Conservation (phyloP, 2,888 invertebrate species). For the Lycophotia porphyrea region DNA sequence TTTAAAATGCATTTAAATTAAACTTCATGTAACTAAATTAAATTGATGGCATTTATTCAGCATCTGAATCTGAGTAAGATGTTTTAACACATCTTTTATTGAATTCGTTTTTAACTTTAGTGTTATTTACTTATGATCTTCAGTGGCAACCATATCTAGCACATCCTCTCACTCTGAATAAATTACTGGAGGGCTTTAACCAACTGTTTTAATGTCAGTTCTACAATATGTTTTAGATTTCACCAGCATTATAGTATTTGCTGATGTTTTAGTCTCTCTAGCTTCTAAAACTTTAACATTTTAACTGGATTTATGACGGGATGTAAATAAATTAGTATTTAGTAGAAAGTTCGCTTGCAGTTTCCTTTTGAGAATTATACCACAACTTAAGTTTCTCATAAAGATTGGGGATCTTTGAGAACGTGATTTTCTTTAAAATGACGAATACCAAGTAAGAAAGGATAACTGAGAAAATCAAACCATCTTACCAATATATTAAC, state of each 20-base stretch:
- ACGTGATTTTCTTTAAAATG: not conserved
- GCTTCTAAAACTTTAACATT: slow-evolving; percentile 17
- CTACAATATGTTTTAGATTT: slow-evolving; percentile 28
- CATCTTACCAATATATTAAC: not conserved
- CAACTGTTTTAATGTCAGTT: slow-evolving; percentile 27
- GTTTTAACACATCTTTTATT: slow-evolving; percentile 7
- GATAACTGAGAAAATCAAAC: not conserved
- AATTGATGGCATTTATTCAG: slow-evolving; percentile 26
- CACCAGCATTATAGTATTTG: slow-evolving; percentile 3
- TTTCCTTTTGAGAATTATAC: slow-evolving; percentile 13
- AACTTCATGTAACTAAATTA: slow-evolving; percentile 34
- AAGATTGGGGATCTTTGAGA: not conserved
- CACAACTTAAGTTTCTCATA: not conserved
- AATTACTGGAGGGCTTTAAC: slow-evolving; percentile 52
- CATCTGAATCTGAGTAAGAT: slow-evolving; percentile 29
- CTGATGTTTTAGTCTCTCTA: slow-evolving; percentile 10
- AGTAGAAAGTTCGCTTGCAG: not conserved
- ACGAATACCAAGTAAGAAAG: not conserved
- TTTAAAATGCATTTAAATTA: slow-evolving; percentile 51
- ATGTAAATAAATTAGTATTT: not conserved
- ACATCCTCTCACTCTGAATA: slow-evolving; percentile 53
- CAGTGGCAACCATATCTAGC: slow-evolving; percentile 52
- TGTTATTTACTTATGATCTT: not conserved
- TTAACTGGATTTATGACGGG: not conserved
- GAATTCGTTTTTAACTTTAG: slow-evolving; percentile 18